These are phyloP conservation scores for Menidia beryllina DNA, from an alignment of 2,113 vertebrate species.

Conservation along the genomic window DNA sequence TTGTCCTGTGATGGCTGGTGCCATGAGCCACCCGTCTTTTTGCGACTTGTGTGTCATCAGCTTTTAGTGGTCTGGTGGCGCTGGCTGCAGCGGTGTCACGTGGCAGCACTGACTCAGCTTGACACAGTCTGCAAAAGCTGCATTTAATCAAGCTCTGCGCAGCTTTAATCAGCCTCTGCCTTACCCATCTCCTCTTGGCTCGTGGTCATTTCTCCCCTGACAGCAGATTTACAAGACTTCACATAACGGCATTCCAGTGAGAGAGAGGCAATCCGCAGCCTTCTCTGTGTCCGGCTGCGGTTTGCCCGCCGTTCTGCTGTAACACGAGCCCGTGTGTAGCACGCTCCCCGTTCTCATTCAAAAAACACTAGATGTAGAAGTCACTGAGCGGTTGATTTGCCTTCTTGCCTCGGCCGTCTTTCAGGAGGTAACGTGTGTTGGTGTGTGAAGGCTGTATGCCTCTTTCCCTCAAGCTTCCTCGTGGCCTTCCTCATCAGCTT, in stretches of 20 bases:
- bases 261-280: constrained; percentile 23
- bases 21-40: constrained; percentile 27
- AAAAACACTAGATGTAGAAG: constrained; percentile 9
- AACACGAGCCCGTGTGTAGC: background rate
- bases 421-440: background rate
- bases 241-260: constrained; percentile 23
- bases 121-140: constrained; percentile 52
- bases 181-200: constrained; percentile 55
- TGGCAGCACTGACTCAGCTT: constrained; percentile 43
- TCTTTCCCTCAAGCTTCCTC: constrained; percentile 33
- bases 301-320: background rate
- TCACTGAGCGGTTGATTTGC: constrained; percentile 16
- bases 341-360: constrained; percentile 5
- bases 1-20: constrained; percentile 16
- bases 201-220: constrained; percentile 34
- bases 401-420: background rate
- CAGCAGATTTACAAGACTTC: constrained; percentile 53
- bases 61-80: constrained; percentile 41
- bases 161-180: constrained; percentile 58
- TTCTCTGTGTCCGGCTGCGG: constrained; percentile 1
- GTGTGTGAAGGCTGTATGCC: constrained; percentile 25
- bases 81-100: constrained; percentile 43
- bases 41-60: constrained; percentile 41
- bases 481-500: constrained; percentile 34
- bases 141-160: constrained; percentile 69